Conservation (phyloP, 2,113 vertebrate species). For the Ctenomys sociabilis region DNA sequence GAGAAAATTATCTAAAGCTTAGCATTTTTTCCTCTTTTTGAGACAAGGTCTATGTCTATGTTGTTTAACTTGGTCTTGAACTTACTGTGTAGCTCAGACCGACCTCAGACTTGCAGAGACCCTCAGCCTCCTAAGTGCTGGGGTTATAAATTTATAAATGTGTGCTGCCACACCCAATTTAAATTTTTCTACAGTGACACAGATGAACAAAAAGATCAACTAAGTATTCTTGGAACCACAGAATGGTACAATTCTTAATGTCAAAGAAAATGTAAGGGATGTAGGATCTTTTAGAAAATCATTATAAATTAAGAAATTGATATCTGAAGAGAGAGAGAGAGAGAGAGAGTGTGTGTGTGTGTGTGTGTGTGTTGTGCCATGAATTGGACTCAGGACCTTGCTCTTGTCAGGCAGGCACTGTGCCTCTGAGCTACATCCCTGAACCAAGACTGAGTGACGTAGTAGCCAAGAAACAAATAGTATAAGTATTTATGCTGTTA, state of each 20-base stretch:
- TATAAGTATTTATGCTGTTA: no score
- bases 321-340: neutral
- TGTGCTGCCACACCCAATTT: neutral
- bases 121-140: neutral
- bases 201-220: conserved; percentile 2
- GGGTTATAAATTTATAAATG: neutral
- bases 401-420: no score
- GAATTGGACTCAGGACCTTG: no score
- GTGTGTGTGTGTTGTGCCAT: no score
- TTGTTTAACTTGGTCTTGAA: neutral
- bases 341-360: no score
- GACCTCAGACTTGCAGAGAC: neutral
- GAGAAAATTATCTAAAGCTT: conserved; percentile 24
- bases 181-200: neutral
- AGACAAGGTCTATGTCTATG: neutral
- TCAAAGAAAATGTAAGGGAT: neutral
- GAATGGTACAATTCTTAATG: conserved; percentile 21
- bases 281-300: conserved; percentile 41
- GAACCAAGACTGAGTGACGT: neutral
- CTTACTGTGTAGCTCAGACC: neutral
- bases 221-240: conserved; percentile 18
- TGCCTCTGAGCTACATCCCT: no score
- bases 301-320: conserved; percentile 38
- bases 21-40: neutral
- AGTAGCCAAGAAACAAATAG: neutral